phyloP scores from a whole-genome alignment of 2,797 vertebrate species.

The Lagodon rhomboides region DNA sequence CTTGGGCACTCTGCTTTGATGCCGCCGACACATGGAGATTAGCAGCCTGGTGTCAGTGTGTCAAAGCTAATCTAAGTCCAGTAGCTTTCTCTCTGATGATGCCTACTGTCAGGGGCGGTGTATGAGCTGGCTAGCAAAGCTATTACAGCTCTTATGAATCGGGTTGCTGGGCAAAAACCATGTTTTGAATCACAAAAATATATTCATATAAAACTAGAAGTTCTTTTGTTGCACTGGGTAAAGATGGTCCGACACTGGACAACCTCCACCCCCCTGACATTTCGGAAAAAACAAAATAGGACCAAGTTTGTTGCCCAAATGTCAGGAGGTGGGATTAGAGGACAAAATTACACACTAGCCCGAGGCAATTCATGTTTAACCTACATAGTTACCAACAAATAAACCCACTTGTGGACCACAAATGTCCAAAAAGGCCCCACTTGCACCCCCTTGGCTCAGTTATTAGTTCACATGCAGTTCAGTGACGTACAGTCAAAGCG shows the following conservation, averaged over 20 bases:
- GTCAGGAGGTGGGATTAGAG: slow-evolving; percentile 41
- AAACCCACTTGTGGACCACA: no score
- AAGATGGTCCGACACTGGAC: slow-evolving; percentile 26
- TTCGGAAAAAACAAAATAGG: slow-evolving; percentile 31
- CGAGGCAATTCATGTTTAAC: slow-evolving; percentile 28
- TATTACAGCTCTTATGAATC: slow-evolving; percentile 20
- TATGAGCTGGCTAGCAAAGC: slow-evolving; percentile 18
- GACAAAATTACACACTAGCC: slow-evolving; percentile 25
- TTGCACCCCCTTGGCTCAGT: no score
- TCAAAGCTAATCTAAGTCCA: slow-evolving; percentile 63
- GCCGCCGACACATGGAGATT: slow-evolving; percentile 54
- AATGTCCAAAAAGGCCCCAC: no score
- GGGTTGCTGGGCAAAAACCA: slow-evolving; percentile 3
- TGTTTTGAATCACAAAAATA: not conserved
- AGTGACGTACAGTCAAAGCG: no score
- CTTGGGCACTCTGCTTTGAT: slow-evolving; percentile 56
- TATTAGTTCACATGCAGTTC: no score
- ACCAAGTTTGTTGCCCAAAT: slow-evolving; percentile 53
- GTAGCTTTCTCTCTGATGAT: slow-evolving; percentile 41
- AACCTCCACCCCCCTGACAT: slow-evolving; percentile 42
- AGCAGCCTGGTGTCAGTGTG: slow-evolving; percentile 63
- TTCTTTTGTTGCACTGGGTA: not conserved
- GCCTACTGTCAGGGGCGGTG: slow-evolving; percentile 35
- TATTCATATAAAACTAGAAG: no score
- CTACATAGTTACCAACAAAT: slow-evolving; percentile 20